A percentile compares a stretch with the other conserved stretches of the same genome.
phyloP scores from a whole-genome alignment of 2,888 invertebrate genomes.

The Limenitis arthemis region DNA sequence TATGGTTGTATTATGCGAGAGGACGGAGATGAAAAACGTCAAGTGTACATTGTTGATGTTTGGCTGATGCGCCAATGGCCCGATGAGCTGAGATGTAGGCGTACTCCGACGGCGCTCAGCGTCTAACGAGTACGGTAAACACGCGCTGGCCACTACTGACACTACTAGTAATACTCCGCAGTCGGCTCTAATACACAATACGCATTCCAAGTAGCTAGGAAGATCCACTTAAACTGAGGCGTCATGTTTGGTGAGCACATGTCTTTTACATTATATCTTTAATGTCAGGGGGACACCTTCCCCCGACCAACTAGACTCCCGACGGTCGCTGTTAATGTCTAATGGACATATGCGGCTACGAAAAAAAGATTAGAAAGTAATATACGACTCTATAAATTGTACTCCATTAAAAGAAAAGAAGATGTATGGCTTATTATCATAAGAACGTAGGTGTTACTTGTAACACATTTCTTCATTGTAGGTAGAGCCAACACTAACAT shows the following conservation, averaged over 20 bases:
- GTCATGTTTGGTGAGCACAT: conserved; percentile 34
- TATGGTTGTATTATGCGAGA: conserved; percentile 37
- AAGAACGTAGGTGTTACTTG: background rate
- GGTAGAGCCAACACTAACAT: no score
- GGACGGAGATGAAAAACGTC: conserved; percentile 39
- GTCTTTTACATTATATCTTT: conserved; percentile 12
- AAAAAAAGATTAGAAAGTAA: conserved; percentile 17
- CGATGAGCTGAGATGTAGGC: conserved; percentile 40
- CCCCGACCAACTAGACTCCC: background rate
- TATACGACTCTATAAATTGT: conserved; percentile 6
- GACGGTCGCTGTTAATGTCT: conserved; percentile 4
- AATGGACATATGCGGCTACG: background rate
- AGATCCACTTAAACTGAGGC: conserved; percentile 40
- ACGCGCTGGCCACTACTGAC: conserved; percentile 44
- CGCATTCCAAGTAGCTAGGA: conserved; percentile 48
- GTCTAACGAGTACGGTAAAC: conserved; percentile 67
- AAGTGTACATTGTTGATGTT: conserved; percentile 52
- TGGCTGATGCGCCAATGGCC: conserved; percentile 42
- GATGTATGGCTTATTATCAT: background rate
- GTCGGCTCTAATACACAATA: conserved; percentile 35
- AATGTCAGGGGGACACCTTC: background rate
- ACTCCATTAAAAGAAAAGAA: conserved; percentile 8
- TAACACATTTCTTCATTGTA: background rate
- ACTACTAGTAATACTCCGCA: conserved; percentile 38
- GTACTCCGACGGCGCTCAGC: conserved; percentile 38